Evolutionary conservation across 2,113 vertebrate species (phyloP).

Genomic region (Polypterus bichir): DNA sequence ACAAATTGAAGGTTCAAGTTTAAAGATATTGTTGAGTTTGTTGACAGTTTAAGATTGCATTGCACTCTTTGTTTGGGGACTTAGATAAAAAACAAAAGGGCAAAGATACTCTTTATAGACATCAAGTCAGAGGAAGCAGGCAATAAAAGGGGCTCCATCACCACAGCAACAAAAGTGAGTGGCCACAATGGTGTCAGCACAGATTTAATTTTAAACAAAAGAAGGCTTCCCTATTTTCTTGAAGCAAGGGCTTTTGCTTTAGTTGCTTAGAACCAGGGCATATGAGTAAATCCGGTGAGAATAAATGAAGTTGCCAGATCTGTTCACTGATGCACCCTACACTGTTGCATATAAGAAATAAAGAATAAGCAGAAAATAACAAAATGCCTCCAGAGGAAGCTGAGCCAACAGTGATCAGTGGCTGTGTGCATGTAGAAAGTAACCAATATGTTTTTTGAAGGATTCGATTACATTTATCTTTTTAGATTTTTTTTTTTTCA

Average conservation of each 20-base stretch:
- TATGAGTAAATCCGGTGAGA: conserved; percentile 17
- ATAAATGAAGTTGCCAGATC: conserved; percentile 15
- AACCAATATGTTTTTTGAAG: background rate
- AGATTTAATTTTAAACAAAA: background rate
- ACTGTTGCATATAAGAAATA: conserved; percentile 1
- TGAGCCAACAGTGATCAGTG: background rate
- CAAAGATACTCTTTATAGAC: conserved; percentile 1
- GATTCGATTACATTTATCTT: too few species aligned
- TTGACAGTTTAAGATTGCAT: conserved; percentile 2
- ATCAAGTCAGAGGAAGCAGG: background rate
- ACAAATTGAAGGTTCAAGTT: conserved; percentile 17
- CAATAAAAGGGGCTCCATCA: conserved; percentile 4
- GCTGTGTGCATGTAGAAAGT: background rate
- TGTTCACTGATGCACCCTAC: conserved; percentile 7
- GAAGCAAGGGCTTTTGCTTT: conserved; percentile 11
- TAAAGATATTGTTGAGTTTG: conserved; percentile 16
- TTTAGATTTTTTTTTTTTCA: too few species aligned
- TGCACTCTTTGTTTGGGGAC: conserved; percentile 18
- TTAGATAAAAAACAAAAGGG: too few species aligned
- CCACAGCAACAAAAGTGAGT: background rate
- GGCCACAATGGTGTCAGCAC: background rate
- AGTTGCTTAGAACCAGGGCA: conserved; percentile 21
- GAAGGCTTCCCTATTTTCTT: conserved; percentile 8
- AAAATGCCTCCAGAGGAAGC: conserved; percentile 5
- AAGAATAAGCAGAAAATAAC: conserved; percentile 2